Conservation (phyloP, 1,140 invertebrate species). For the Micrasema minimum region DNA sequence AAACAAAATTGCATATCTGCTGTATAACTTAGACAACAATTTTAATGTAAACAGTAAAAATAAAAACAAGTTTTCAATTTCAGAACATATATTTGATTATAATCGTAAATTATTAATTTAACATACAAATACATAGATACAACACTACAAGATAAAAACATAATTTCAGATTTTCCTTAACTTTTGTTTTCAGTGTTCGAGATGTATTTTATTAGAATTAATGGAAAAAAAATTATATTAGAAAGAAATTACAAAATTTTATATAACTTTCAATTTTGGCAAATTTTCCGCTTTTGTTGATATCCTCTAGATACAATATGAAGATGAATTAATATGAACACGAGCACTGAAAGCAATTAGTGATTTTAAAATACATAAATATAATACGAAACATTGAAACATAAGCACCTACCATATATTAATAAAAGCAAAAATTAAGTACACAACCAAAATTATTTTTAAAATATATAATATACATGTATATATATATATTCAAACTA, state of each 20-base stretch:
- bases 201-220: background rate
- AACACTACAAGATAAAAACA: slow-evolving; percentile 4
- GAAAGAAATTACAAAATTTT: background rate
- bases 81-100: slow-evolving; percentile 10
- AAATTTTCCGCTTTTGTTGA: no score
- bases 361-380: background rate
- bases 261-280: no score
- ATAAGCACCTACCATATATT: slow-evolving; percentile 13
- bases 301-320: no score
- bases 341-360: no score
- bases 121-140: slow-evolving; percentile 5
- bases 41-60: no score
- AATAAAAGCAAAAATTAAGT: slow-evolving; percentile 23
- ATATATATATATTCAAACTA: no score
- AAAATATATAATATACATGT: no score
- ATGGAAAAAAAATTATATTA: background rate
- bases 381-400: slow-evolving; percentile 11
- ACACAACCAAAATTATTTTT: slow-evolving; percentile 26
- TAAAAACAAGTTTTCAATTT: slow-evolving; percentile 3
- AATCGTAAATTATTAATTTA: slow-evolving; percentile 4
- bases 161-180: background rate
- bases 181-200: slow-evolving; percentile 2
- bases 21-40: no score
- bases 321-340: no score
- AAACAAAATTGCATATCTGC: no score